Percentiles rank a stretch among this genome's conserved stretches.
These are phyloP conservation scores for Cephus rjabovi DNA, from an alignment of 2,888 invertebrate species.

Conservation along the genomic window DNA sequence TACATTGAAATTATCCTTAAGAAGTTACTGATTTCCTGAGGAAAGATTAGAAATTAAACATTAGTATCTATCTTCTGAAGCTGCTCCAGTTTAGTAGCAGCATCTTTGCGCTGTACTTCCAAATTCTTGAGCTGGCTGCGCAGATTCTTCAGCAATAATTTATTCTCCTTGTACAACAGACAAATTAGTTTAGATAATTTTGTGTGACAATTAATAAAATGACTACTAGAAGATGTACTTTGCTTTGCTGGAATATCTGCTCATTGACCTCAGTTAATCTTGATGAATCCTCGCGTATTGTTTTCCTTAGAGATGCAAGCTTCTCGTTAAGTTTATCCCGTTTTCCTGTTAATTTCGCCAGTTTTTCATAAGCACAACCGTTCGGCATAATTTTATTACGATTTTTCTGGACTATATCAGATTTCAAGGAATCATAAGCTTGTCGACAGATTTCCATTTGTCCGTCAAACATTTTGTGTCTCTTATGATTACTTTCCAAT, in stretches of 20 bases:
- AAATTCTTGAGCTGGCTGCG: too few species aligned
- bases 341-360: conserved; percentile 15
- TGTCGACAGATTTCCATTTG: conserved; percentile 28
- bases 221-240: background rate
- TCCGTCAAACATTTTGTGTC: conserved; percentile 13
- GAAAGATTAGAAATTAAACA: too few species aligned
- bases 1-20: too few species aligned
- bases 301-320: background rate
- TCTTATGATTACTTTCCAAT: conserved; percentile 22
- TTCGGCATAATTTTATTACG: background rate
- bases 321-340: conserved; percentile 13
- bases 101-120: too few species aligned
- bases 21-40: too few species aligned
- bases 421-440: too few species aligned
- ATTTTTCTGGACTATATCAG: background rate
- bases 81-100: too few species aligned
- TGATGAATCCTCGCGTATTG: conserved; percentile 1
- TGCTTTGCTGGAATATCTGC: background rate
- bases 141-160: too few species aligned
- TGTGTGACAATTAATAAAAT: background rate
- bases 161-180: too few species aligned
- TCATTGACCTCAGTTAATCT: conserved; percentile 1
- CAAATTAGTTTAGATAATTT: background rate
- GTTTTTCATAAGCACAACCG: background rate
- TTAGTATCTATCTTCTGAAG: too few species aligned